A percentile compares a stretch with the other conserved stretches of the same genome.
These are phyloP conservation scores for Enteromius anoplus DNA, from an alignment of 2,797 vertebrate genomes.

Conservation along the genomic window DNA sequence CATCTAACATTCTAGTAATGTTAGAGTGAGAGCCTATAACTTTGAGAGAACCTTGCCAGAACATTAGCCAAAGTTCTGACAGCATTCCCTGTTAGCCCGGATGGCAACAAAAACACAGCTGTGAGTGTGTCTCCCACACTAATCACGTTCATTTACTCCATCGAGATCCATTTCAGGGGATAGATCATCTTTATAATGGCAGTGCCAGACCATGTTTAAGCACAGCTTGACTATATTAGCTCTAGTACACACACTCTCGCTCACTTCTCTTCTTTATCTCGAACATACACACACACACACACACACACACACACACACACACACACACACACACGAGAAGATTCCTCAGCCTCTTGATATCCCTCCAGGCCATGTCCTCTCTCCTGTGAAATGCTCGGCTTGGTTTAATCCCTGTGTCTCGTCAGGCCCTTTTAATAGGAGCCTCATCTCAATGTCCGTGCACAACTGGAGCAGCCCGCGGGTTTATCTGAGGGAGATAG, in stretches of 20 bases:
- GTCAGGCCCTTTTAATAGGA: slow-evolving; percentile 80
- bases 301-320: slow-evolving; percentile 19
- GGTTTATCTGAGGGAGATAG: slow-evolving; percentile 55
- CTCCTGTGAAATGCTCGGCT: slow-evolving; percentile 65
- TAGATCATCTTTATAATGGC: background rate
- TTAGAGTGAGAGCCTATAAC: background rate
- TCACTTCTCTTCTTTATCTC: background rate
- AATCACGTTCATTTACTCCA: slow-evolving; percentile 21
- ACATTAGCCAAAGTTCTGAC: background rate
- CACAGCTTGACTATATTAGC: slow-evolving; percentile 9
- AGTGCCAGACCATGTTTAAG: slow-evolving; percentile 24
- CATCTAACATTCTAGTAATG: background rate
- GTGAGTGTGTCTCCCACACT: slow-evolving; percentile 11
- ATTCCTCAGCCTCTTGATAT: slow-evolving; percentile 56
- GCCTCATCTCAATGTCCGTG: slow-evolving; percentile 70
- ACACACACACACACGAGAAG: slow-evolving; percentile 52
- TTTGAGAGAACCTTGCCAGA: background rate
- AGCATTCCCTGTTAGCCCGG: background rate
- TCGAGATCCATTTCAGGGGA: slow-evolving; percentile 6
- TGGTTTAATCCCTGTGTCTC: slow-evolving; percentile 78
- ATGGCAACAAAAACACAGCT: slow-evolving; percentile 8
- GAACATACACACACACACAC: too few relatives aligned
- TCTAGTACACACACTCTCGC: background rate
- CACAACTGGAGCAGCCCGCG: slow-evolving; percentile 35
- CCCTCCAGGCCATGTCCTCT: slow-evolving; percentile 59